These are phyloP conservation scores for Burhinus bistriatus DNA, from an alignment of 2,113 vertebrate species.

Conservation along the genomic window DNA sequence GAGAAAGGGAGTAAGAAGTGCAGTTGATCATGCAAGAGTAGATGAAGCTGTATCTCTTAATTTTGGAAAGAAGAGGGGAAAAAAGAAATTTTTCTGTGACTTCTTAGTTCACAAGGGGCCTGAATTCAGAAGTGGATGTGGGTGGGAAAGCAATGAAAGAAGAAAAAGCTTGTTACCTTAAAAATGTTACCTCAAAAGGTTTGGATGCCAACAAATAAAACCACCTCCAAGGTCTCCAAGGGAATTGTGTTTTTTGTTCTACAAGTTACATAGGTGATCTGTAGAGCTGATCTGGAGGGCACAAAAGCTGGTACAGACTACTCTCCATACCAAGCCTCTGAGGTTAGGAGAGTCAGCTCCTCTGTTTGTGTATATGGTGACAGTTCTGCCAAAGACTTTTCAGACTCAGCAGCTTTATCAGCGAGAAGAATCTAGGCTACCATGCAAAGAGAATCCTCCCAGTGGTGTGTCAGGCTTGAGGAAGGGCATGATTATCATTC, in stretches of 20 bases:
- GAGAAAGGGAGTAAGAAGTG: neutral
- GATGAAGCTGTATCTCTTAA: neutral
- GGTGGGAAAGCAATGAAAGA: neutral
- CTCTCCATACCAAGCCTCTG: slow-evolving; percentile 22
- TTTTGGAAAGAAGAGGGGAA: neutral
- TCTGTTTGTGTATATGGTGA: neutral
- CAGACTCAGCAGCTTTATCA: slow-evolving; percentile 22
- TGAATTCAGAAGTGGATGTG: neutral
- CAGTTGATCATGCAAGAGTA: neutral
- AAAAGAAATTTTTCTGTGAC: neutral
- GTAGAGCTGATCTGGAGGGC: neutral
- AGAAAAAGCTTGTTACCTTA: neutral
- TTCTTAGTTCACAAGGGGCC: neutral
- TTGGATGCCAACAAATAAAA: neutral
- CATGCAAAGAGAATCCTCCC: slow-evolving; percentile 21
- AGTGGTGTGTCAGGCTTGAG: slow-evolving; percentile 34
- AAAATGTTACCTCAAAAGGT: neutral
- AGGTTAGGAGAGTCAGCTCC: neutral
- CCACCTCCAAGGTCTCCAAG: neutral
- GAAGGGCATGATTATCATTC: slow-evolving; percentile 49
- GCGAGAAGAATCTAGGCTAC: slow-evolving; percentile 22
- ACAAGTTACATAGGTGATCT: neutral
- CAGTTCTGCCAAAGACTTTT: slow-evolving; percentile 37
- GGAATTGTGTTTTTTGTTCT: neutral
- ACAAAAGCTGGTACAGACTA: neutral